Base-by-base conservation (phyloP, 2,888 invertebrate species). In the Autographa gamma region DNA sequence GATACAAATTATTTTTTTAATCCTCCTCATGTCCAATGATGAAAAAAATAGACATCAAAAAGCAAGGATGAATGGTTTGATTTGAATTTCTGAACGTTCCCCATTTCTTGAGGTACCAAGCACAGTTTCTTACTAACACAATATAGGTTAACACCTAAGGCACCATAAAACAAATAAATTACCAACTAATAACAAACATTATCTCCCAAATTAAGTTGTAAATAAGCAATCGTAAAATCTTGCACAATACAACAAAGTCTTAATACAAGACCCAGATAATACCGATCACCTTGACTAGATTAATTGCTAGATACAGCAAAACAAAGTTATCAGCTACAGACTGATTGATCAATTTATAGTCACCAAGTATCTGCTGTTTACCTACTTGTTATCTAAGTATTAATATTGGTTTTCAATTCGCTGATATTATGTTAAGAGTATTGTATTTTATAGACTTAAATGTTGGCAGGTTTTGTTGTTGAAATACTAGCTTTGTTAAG, bases 311-410 rank as follows among this genome's bases (percentile, higher is more conserved):
- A 66, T 74, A 73, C 76, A 71, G 31, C 18, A 11, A 52, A 52
- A 64, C 63, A 67, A 73, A 74, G 61, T 83, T 77, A 78, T 73
- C 70, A 52, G 60, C 38, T 68, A 32, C 19, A 25, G 13, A 63
- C 63, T 71, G 75, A 81, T 81, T 81, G 83, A 81, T 79, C 77
- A 79, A 83, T 79, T 74, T 63, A 60, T 58, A 76, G 65, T 71
- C 68, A 48, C 34, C 52, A 69, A 71, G 71, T 79, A 63, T 59
- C 58, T 66, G 64, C 9, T 48, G 48, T 25, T 56, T 19, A 25
- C 54, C 25, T 56, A 25, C 25, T 38, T 38, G 11, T 9, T 56
- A 25, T 56, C 54, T 19, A 4, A 13, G 11, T 13, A 56, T 25
- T 56, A 56, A 56, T 25, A 56, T 56, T 25, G 54, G 25, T 56